These are phyloP conservation scores for Xenopus laevis DNA, from an alignment of 2,113 vertebrate genomes.

Conservation along the genomic window DNA sequence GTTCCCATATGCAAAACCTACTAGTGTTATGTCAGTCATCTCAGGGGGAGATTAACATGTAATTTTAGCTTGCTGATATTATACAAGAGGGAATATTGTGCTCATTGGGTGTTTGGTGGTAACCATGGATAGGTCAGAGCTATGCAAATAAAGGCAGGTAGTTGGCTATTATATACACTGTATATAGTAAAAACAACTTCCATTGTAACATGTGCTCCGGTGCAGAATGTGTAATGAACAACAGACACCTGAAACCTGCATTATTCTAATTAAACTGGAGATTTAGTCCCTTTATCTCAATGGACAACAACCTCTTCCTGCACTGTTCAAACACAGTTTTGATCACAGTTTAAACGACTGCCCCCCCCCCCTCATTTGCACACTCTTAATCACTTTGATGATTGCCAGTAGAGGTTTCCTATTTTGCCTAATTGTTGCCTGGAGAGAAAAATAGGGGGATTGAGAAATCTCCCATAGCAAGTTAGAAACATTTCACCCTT, in stretches of 20 bases:
- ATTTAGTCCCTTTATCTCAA: conserved; percentile 2
- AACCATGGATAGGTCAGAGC: too few relatives aligned
- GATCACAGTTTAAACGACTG: not conserved
- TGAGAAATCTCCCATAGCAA: conserved; percentile 1
- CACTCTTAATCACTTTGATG: conserved; percentile 30
- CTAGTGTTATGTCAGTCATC: too few relatives aligned
- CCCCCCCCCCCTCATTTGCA: conserved; percentile 15
- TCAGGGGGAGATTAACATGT: too few relatives aligned
- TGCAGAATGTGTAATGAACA: too few relatives aligned
- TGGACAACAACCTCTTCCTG: conserved; percentile 1
- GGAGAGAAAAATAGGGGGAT: conserved; percentile 20
- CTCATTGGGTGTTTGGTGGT: too few relatives aligned
- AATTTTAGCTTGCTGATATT: too few relatives aligned
- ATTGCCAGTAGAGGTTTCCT: not conserved
- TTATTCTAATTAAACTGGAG: not conserved
- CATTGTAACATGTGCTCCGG: too few relatives aligned
- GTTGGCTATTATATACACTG: too few relatives aligned
- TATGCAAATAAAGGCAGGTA: too few relatives aligned
- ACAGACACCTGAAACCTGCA: not conserved
- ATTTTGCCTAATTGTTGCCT: conserved; percentile 42
- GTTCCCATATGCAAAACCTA: too few relatives aligned
- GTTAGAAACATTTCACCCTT: conserved; percentile 15
- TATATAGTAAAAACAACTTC: too few relatives aligned
- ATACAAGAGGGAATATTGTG: too few relatives aligned
- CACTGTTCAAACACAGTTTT: not conserved